Percentiles rank a stretch among this genome's conserved stretches.
Evolutionary conservation across 2,113 vertebrate genomes (phyloP).

Genomic region (Pyrgilauda ruficollis): DNA sequence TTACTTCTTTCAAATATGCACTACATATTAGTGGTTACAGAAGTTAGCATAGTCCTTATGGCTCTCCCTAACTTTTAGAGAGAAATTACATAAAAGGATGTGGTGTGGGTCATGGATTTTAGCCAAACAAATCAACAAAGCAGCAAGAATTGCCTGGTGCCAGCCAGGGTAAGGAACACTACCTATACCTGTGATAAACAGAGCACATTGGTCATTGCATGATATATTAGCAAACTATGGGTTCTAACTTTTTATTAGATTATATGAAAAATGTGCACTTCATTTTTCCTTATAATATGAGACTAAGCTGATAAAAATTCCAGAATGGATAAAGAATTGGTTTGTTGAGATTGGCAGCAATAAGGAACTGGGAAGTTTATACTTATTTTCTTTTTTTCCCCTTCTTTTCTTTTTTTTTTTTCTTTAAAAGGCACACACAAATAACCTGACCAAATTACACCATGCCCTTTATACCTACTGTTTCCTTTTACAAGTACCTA

Average conservation of each 20-base stretch:
- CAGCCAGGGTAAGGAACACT: not conserved
- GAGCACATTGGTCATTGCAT: not conserved
- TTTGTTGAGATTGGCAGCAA: conserved; percentile 39
- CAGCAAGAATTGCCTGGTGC: not conserved
- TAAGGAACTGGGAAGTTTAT: not conserved
- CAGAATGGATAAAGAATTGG: conserved; percentile 33
- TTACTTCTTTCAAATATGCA: not conserved
- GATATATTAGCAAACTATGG: not conserved
- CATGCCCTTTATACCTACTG: not conserved
- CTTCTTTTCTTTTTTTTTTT: too few species aligned
- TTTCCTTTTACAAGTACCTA: conserved; percentile 14
- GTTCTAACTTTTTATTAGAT: not conserved
- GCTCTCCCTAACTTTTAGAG: not conserved
- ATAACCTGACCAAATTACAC: not conserved
- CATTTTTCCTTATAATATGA: conserved; percentile 9
- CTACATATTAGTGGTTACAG: not conserved
- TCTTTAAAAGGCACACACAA: not conserved
- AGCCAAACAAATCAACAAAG: not conserved
- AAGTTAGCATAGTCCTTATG: not conserved
- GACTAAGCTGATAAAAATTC: conserved; percentile 44
- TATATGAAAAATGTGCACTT: not conserved
- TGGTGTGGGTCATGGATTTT: not conserved
- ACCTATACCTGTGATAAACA: not conserved
- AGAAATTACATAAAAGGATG: not conserved
- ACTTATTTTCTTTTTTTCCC: not conserved